Percentiles rank a stretch among this genome's conserved stretches.
phyloP scores from a whole-genome alignment of 2,113 vertebrate genomes.

The Corythornis vintsioides region DNA sequence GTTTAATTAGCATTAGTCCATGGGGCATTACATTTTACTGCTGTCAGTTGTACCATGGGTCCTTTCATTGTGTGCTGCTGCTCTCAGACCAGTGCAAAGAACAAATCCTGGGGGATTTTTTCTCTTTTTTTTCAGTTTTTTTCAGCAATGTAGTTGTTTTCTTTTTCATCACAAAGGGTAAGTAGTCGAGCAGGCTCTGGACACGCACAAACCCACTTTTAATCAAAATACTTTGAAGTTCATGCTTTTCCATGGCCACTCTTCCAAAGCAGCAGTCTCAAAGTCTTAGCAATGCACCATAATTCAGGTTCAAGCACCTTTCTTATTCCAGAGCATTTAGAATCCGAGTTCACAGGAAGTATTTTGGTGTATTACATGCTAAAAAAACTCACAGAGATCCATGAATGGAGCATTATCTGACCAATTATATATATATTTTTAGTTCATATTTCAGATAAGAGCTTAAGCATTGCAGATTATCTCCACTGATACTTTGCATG shows the following conservation, averaged over 20 bases:
- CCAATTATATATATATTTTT: neutral
- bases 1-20: constrained; percentile 5
- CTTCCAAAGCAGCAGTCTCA: neutral
- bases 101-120: neutral
- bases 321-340: neutral
- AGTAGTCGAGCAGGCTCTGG: neutral
- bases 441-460: neutral
- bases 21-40: neutral
- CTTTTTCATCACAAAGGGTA: neutral
- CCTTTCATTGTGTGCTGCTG: neutral
- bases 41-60: rapidly evolving
- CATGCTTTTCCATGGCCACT: neutral
- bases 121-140: neutral
- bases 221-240: too few relatives aligned
- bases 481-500: neutral
- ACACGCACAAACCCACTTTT: neutral
- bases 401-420: neutral
- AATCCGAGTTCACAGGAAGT: neutral
- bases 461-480: neutral
- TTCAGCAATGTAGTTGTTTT: neutral
- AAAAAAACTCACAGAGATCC: neutral
- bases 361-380: neutral
- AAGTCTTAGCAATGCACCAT: neutral
- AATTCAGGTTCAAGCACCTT: neutral
- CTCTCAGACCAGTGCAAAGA: neutral